Evolutionary conservation across 1,140 invertebrate species (phyloP).

Genomic region (Cherax quadricarinatus): DNA sequence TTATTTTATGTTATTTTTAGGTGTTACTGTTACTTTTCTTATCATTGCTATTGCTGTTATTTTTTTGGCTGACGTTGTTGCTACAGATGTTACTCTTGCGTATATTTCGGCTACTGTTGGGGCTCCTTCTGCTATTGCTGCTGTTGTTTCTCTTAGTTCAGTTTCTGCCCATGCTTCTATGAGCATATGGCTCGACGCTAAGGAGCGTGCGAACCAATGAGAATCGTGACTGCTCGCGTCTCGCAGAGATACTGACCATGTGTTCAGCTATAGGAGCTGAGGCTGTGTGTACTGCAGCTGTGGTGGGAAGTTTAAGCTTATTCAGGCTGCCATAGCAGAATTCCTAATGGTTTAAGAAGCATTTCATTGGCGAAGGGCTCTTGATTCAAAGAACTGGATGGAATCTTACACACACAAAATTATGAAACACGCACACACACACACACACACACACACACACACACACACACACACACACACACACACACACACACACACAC

Average conservation of each 20-base stretch:
- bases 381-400: too few relatives aligned
- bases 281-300: background rate
- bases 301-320: background rate
- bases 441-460: too few relatives aligned
- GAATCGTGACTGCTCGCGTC: conserved; percentile 24
- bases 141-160: background rate
- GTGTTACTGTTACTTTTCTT: background rate
- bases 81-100: background rate
- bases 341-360: too few relatives aligned
- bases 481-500: too few relatives aligned
- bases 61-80: background rate
- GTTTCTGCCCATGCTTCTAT: too few relatives aligned
- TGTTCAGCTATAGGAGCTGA: background rate
- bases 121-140: background rate
- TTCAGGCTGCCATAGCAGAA: background rate
- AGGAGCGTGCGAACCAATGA: background rate
- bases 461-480: too few relatives aligned
- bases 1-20: background rate
- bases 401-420: too few relatives aligned
- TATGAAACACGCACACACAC: too few relatives aligned
- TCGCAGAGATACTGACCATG: conserved; percentile 14
- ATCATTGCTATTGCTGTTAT: background rate
- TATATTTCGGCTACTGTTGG: too few relatives aligned
- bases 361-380: too few relatives aligned
- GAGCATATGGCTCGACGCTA: too few relatives aligned